phyloP scores from a whole-genome alignment of 2,113 vertebrate genomes.

The Cranoglanis bouderius region DNA sequence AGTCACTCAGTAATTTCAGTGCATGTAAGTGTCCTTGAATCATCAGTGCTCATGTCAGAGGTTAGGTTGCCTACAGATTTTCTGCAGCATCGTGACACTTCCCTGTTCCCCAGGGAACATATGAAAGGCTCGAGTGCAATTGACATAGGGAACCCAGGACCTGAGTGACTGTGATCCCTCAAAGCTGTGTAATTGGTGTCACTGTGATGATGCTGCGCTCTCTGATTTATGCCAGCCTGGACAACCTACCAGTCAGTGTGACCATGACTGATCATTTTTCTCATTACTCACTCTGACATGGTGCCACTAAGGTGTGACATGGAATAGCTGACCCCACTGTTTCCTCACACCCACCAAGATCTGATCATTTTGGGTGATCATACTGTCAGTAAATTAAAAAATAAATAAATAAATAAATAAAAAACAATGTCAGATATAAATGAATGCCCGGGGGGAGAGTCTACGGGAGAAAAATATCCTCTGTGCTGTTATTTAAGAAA shows the following conservation, averaged over 20 bases:
- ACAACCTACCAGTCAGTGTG: constrained; percentile 44
- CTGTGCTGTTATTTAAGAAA: constrained; percentile 3
- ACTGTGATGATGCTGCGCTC: constrained; percentile 40
- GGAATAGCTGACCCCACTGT: neutral
- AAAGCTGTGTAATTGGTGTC: constrained; percentile 63
- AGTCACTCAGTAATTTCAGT: constrained; percentile 20
- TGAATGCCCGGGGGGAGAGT: neutral
- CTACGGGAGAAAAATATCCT: neutral
- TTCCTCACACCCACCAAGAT: neutral
- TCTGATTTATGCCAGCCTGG: constrained; percentile 52
- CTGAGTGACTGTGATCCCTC: constrained; percentile 46
- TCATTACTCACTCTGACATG: constrained; percentile 39
- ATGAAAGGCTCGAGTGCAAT: constrained; percentile 50
- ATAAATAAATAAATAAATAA: too few relatives aligned
- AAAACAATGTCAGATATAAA: neutral
- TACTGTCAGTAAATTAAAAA: neutral
- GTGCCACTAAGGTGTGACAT: constrained; percentile 19
- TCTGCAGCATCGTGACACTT: constrained; percentile 41
- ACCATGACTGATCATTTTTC: constrained; percentile 6
- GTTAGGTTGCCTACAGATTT: constrained; percentile 61
- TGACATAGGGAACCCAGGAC: constrained; percentile 39
- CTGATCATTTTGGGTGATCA: neutral
- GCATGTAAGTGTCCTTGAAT: constrained; percentile 29
- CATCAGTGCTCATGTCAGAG: constrained; percentile 47
- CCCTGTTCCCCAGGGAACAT: constrained; percentile 58